A percentile compares a stretch with the other conserved stretches of the same genome.
Evolutionary conservation across 2,797 vertebrate genomes (phyloP).

Genomic region (Sebastes kiyomatsui): DNA sequence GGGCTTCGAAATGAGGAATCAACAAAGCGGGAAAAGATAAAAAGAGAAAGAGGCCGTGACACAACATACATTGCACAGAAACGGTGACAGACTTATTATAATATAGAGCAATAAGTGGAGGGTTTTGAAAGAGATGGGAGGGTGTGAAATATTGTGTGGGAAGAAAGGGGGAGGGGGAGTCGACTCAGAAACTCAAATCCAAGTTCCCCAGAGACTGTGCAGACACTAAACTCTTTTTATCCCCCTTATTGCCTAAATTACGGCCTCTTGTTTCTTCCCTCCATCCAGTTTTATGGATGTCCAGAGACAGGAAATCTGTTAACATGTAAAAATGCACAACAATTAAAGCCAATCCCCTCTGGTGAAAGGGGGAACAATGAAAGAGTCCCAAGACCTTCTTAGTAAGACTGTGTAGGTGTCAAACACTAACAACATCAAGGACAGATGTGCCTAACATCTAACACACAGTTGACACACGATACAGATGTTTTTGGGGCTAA

Average conservation of each 20-base stretch:
- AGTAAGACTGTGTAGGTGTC: slow-evolving; percentile 55
- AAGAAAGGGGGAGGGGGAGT: background rate
- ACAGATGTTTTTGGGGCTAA: background rate
- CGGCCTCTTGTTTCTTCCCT: slow-evolving; percentile 17
- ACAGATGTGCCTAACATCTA: slow-evolving; percentile 37
- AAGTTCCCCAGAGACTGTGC: slow-evolving; percentile 7
- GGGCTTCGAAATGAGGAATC: slow-evolving; percentile 34
- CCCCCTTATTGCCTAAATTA: slow-evolving; percentile 19
- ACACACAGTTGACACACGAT: background rate
- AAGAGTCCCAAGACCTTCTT: slow-evolving; percentile 21
- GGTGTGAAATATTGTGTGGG: slow-evolving; percentile 7
- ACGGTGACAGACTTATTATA: background rate
- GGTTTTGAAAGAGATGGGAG: slow-evolving; percentile 10
- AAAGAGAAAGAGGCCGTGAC: slow-evolving; percentile 8
- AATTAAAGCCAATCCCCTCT: slow-evolving; percentile 49
- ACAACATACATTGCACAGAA: slow-evolving; percentile 31
- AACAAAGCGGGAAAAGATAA: slow-evolving; percentile 12
- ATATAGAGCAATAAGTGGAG: slow-evolving; percentile 7
- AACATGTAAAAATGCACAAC: slow-evolving; percentile 49
- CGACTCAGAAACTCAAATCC: slow-evolving; percentile 24
- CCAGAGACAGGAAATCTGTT: slow-evolving; percentile 61
- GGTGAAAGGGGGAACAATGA: slow-evolving; percentile 11
- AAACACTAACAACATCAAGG: slow-evolving; percentile 22
- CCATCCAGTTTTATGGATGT: slow-evolving; percentile 43
- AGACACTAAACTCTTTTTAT: slow-evolving; percentile 15